phyloP scores from a whole-genome alignment of 2,797 vertebrate species.

The Catostomus latipinnis region DNA sequence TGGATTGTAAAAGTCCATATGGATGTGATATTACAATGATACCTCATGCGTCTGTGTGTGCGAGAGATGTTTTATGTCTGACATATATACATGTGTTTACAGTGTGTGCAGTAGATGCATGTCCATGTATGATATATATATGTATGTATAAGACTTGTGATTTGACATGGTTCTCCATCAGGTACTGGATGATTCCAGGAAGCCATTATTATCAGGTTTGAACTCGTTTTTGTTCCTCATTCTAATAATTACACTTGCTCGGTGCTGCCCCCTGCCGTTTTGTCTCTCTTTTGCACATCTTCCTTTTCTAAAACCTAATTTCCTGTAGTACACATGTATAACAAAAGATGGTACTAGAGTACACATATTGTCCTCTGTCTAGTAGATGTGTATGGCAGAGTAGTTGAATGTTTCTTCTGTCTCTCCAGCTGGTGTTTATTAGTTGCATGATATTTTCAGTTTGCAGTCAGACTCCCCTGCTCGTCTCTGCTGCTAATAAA shows the following conservation, averaged over 20 bases:
- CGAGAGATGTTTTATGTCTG: not conserved
- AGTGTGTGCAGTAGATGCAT: not conserved
- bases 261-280: not conserved
- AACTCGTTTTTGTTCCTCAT: constrained; percentile 11
- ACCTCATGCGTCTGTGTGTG: not conserved
- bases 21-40: too few species aligned
- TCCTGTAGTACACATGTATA: constrained; percentile 3
- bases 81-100: not conserved
- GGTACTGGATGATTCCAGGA: constrained; percentile 85
- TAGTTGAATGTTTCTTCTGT: not conserved
- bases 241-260: constrained; percentile 15
- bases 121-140: not conserved
- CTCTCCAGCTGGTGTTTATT: not conserved
- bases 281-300: constrained; percentile 1
- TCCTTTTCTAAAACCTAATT: not conserved
- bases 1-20: too few species aligned
- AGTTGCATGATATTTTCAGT: not conserved
- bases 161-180: constrained; percentile 77
- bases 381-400: not conserved
- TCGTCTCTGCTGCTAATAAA: not conserved
- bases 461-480: not conserved
- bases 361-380: not conserved
- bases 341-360: constrained; percentile 9
- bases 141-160: not conserved
- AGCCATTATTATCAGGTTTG: constrained; percentile 85